Conservation (phyloP, 2,888 invertebrate species). For the Rhodophaea formosa region DNA sequence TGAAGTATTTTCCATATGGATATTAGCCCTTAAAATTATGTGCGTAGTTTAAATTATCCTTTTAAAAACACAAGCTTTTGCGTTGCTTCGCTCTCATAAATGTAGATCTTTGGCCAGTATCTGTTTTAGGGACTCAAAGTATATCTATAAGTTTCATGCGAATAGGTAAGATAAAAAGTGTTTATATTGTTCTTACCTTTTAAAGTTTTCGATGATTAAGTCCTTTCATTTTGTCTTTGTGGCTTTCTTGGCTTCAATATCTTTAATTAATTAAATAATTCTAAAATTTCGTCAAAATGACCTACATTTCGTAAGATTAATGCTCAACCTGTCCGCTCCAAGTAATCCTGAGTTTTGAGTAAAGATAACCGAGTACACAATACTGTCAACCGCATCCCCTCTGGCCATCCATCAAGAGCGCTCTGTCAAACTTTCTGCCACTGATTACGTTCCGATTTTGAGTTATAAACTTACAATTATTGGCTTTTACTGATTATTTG, state of each 20-base stretch:
- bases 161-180: too few species aligned
- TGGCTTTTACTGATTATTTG: neutral
- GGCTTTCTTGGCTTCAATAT: neutral
- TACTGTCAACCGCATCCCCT: conserved; percentile 25
- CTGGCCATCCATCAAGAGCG: conserved; percentile 25
- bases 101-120: too few species aligned
- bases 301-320: conserved; percentile 16
- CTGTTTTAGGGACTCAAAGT: too few species aligned
- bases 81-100: too few species aligned
- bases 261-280: neutral
- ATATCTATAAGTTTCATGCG: too few species aligned
- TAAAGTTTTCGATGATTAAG: too few species aligned
- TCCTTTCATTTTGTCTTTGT: too few species aligned
- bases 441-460: conserved; percentile 26
- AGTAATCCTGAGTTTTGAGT: conserved; percentile 15
- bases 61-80: too few species aligned
- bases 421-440: conserved; percentile 20
- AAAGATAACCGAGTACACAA: conserved; percentile 19
- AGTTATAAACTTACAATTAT: conserved; percentile 23
- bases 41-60: too few species aligned
- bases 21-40: too few species aligned
- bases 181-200: too few species aligned
- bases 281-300: neutral
- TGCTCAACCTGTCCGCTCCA: conserved; percentile 17
- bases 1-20: too few species aligned